Evolutionary conservation across 2,797 vertebrate species (phyloP).

Genomic region (Poliocrania exsul): DNA sequence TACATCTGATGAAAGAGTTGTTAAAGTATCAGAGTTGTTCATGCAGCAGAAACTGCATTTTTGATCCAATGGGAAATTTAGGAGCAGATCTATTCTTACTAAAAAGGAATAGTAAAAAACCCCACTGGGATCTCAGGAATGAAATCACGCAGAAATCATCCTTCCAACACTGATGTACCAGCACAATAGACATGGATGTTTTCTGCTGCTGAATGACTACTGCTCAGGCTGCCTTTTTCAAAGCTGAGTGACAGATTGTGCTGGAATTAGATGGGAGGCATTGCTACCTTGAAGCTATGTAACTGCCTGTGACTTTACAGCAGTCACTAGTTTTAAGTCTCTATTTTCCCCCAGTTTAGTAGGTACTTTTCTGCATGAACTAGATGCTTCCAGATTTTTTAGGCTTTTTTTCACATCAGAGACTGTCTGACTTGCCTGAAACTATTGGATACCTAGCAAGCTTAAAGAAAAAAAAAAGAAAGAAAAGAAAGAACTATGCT

Average conservation of each 20-base stretch:
- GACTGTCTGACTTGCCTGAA: neutral
- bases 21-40: neutral
- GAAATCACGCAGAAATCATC: neutral
- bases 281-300: neutral
- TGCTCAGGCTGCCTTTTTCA: neutral
- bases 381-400: neutral
- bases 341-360: neutral
- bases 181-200: neutral
- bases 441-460: neutral
- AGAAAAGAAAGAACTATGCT: neutral
- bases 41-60: neutral
- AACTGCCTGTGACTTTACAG: neutral
- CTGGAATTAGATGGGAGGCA: neutral
- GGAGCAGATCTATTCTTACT: neutral
- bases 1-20: accelerated
- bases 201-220: neutral
- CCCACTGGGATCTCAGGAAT: neutral
- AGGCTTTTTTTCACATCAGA: constrained; percentile 1
- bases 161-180: neutral
- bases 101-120: neutral
- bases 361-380: neutral
- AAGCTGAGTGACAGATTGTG: neutral
- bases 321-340: neutral
- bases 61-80: neutral
- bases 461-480: neutral